Percentiles rank a stretch among this genome's conserved stretches.
Evolutionary conservation across 2,113 vertebrate genomes (phyloP).

Genomic region (Aleadryas rufinucha): DNA sequence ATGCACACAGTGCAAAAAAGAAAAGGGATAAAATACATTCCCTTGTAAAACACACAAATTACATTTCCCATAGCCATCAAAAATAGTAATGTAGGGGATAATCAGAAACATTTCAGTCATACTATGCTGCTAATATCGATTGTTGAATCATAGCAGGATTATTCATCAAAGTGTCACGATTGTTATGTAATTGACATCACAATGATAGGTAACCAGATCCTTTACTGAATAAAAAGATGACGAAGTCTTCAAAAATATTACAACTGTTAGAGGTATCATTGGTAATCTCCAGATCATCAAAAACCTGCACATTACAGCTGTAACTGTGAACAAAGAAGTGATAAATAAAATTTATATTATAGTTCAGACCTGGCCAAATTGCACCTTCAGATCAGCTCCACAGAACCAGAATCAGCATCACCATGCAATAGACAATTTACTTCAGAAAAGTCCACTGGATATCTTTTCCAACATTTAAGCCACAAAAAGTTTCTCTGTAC

Average conservation of each 20-base stretch:
- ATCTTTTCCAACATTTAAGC: background rate
- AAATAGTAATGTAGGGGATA: background rate
- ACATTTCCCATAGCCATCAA: background rate
- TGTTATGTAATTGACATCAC: conserved; percentile 46
- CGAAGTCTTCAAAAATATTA: background rate
- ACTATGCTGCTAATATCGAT: background rate
- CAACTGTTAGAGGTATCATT: background rate
- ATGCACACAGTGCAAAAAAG: background rate
- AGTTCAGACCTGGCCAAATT: background rate
- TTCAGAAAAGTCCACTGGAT: background rate
- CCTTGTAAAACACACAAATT: conserved; percentile 33
- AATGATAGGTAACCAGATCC: background rate
- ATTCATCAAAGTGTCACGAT: conserved; percentile 7
- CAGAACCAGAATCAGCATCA: background rate
- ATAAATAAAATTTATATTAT: background rate
- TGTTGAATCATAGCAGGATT: conserved; percentile 30
- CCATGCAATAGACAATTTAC: background rate
- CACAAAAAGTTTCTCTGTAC: background rate
- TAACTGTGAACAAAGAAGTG: background rate
- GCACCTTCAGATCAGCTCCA: background rate
- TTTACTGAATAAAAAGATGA: background rate
- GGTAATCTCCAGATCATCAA: background rate
- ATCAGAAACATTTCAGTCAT: conserved; percentile 22
- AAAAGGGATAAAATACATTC: conserved; percentile 7
- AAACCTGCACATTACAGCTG: background rate